Evolutionary conservation across 2,888 invertebrate genomes (phyloP).

Genomic region (Stegana nigrithorax): DNA sequence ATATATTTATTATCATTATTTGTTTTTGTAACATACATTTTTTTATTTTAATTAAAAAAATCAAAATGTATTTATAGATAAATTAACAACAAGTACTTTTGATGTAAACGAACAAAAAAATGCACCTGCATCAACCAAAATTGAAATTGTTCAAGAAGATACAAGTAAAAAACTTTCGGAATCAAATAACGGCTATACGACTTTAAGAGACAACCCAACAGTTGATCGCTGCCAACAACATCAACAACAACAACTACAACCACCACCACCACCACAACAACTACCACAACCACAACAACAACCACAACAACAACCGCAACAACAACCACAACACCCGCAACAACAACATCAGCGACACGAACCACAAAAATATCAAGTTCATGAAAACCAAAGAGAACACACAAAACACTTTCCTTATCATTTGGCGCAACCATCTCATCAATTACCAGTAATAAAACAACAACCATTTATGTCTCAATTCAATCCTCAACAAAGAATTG

Average conservation of each 20-base stretch:
- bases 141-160: not conserved
- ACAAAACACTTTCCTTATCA: not conserved
- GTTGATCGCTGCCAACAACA: too few species aligned
- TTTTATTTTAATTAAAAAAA: not conserved
- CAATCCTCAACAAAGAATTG: slow-evolving; percentile 34
- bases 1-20: too few species aligned
- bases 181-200: slow-evolving; percentile 41
- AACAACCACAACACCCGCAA: slow-evolving; percentile 28
- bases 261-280: not conserved
- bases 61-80: not conserved
- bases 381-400: not conserved
- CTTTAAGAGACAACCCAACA: too few species aligned
- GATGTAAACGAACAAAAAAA: too few species aligned
- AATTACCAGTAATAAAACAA: slow-evolving; percentile 24
- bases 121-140: not conserved
- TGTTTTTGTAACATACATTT: too few species aligned
- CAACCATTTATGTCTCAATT: slow-evolving; percentile 46
- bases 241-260: slow-evolving; percentile 18
- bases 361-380: slow-evolving; percentile 24
- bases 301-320: slow-evolving; percentile 24
- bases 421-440: slow-evolving; percentile 15
- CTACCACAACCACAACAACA: slow-evolving; percentile 10
- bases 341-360: slow-evolving; percentile 12
- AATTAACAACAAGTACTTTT: not conserved
- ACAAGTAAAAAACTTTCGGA: slow-evolving; percentile 22